These are phyloP conservation scores for Neodiprion lecontei DNA, from an alignment of 1,140 invertebrate genomes.

Conservation along the genomic window DNA sequence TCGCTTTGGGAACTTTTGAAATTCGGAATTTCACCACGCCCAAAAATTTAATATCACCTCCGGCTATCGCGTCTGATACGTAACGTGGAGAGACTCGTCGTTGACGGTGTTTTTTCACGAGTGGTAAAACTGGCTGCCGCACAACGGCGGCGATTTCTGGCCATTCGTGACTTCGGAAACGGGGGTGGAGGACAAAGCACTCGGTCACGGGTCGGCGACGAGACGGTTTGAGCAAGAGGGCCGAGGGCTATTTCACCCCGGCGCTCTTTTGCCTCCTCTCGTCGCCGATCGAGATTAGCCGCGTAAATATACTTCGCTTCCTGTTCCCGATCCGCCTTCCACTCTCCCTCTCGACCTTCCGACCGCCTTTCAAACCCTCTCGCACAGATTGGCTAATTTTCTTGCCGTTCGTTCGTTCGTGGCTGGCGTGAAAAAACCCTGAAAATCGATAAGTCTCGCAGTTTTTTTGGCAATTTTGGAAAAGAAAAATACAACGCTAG, in stretches of 20 bases:
- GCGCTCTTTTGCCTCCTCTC: conserved; percentile 32
- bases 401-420: background rate
- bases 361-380: background rate
- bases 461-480: background rate
- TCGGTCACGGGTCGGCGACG: conserved; percentile 33
- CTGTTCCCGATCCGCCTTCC: conserved; percentile 28
- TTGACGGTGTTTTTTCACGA: no score
- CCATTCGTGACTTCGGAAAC: background rate
- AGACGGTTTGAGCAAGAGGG: conserved; percentile 29
- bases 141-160: no score
- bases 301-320: conserved; percentile 50
- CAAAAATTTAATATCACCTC: no score
- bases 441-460: no score
- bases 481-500: background rate
- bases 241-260: conserved; percentile 30
- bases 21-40: no score
- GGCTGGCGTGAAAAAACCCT: no score
- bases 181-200: conserved; percentile 30
- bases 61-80: no score
- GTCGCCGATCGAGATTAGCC: conserved; percentile 49
- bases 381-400: background rate
- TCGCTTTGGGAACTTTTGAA: no score
- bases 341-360: background rate
- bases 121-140: no score
- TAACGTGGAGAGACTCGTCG: no score